Evolutionary conservation across 2,888 invertebrate genomes (phyloP).

Genomic region (Sesamia inferens): DNA sequence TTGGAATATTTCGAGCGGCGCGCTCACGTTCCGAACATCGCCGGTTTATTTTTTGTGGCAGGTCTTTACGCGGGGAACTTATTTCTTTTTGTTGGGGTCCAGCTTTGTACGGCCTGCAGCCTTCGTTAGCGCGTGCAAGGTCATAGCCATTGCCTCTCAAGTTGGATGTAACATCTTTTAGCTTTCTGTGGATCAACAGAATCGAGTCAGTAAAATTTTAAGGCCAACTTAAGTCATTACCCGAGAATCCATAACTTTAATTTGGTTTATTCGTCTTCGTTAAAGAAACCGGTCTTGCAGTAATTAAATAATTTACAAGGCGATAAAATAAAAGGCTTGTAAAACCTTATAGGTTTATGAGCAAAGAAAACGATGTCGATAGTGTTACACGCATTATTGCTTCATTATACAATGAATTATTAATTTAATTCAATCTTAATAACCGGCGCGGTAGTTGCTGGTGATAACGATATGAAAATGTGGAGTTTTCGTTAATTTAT

Average conservation of each 20-base stretch:
- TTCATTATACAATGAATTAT: constrained; percentile 56
- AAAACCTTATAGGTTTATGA: constrained; percentile 52
- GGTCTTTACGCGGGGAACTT: constrained; percentile 81
- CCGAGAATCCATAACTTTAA: constrained; percentile 48
- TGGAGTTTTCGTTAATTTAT: constrained; percentile 72
- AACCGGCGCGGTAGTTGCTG: constrained; percentile 27
- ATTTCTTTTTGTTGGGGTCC: constrained; percentile 79
- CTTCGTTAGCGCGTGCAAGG: constrained; percentile 88
- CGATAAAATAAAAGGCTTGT: constrained; percentile 60
- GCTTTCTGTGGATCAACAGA: constrained; percentile 60
- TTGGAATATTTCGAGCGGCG: constrained; percentile 72
- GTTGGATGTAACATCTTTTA: constrained; percentile 62
- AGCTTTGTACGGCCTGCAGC: constrained; percentile 83
- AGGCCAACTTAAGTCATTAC: constrained; percentile 7
- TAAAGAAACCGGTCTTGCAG: constrained; percentile 37
- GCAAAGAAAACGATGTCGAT: constrained; percentile 42
- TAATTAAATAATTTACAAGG: constrained; percentile 58
- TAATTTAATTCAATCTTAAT: constrained; percentile 61
- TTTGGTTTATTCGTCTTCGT: constrained; percentile 50
- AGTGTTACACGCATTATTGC: constrained; percentile 50
- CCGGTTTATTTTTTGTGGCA: constrained; percentile 85
- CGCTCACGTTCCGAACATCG: constrained; percentile 79
- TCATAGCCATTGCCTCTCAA: constrained; percentile 78
- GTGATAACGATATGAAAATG: constrained; percentile 50
- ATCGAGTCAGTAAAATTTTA: constrained; percentile 22